A percentile compares a stretch with the other conserved stretches of the same genome.
phyloP scores from a whole-genome alignment of 2,888 invertebrate genomes.

The Clivina fossor region DNA sequence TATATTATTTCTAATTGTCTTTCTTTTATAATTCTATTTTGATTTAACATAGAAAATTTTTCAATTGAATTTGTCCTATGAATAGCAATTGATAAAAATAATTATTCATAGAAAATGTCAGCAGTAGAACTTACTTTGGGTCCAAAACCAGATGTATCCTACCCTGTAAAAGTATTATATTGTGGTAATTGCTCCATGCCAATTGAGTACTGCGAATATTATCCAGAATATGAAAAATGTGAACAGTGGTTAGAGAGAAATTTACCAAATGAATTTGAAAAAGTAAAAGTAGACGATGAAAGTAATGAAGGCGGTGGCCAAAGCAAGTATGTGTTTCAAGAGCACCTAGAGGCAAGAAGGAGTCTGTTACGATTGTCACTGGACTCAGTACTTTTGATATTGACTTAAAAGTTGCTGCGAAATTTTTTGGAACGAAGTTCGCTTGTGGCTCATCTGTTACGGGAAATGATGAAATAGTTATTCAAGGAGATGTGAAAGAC shows the following conservation, averaged over 20 bases:
- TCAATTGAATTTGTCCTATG: too few species aligned
- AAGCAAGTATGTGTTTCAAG: slow-evolving; percentile 83
- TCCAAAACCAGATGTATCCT: slow-evolving; percentile 63
- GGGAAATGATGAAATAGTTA: slow-evolving; percentile 98
- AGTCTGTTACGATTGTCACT: slow-evolving; percentile 96
- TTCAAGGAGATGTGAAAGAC: slow-evolving; percentile 98
- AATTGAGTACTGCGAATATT: slow-evolving; percentile 98
- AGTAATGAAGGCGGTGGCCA: slow-evolving; percentile 73
- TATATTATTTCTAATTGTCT: too few species aligned
- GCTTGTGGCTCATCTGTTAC: slow-evolving; percentile 99
- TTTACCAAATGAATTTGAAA: slow-evolving; percentile 90
- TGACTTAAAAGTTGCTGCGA: slow-evolving; percentile 96
- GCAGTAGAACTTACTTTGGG: slow-evolving; percentile 42
- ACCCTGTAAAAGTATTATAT: slow-evolving; percentile 83
- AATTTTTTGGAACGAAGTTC: slow-evolving; percentile 96
- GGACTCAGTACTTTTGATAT: slow-evolving; percentile 95
- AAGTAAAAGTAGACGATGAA: slow-evolving; percentile 71
- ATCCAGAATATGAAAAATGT: slow-evolving; percentile 96
- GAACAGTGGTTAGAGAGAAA: slow-evolving; percentile 95
- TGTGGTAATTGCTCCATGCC: slow-evolving; percentile 95
- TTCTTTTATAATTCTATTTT: too few species aligned
- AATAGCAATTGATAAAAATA: too few species aligned
- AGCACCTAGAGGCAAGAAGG: slow-evolving; percentile 96
- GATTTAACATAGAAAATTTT: too few species aligned
- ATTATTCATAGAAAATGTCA: slow-evolving; percentile 36